Conservation (phyloP, 2,797 vertebrate species). For the Tokudaia tokunoshimensis region DNA sequence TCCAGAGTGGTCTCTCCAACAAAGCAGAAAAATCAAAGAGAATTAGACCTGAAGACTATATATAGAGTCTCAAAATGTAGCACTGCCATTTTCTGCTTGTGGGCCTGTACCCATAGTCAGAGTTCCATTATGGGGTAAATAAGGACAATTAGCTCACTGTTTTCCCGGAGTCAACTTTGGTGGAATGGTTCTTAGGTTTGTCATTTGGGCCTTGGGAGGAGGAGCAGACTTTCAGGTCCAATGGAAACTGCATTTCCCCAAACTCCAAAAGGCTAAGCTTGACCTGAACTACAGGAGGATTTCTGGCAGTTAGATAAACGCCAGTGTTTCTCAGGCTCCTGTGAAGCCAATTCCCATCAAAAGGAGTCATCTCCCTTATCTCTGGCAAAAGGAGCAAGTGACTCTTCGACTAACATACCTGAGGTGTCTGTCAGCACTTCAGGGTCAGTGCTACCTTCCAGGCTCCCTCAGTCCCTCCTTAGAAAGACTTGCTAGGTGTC, state of each 20-base stretch:
- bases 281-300: background rate
- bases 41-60: background rate
- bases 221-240: background rate
- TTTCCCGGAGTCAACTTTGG: background rate
- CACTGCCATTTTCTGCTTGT: background rate
- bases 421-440: background rate
- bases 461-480: background rate
- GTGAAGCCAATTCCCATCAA: background rate
- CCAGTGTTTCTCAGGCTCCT: background rate
- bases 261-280: background rate
- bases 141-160: background rate
- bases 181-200: background rate
- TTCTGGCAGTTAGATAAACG: background rate
- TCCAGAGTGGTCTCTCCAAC: background rate
- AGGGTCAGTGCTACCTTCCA: background rate
- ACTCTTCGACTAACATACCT: background rate
- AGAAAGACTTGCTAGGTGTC: background rate
- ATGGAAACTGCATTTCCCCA: background rate
- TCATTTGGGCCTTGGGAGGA: background rate
- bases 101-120: background rate
- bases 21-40: background rate
- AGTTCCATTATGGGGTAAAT: background rate
- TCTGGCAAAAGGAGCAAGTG: background rate
- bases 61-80: background rate
- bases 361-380: background rate